phyloP scores from a whole-genome alignment of 1,140 invertebrate genomes.

The Aphaenogaster floridana region DNA sequence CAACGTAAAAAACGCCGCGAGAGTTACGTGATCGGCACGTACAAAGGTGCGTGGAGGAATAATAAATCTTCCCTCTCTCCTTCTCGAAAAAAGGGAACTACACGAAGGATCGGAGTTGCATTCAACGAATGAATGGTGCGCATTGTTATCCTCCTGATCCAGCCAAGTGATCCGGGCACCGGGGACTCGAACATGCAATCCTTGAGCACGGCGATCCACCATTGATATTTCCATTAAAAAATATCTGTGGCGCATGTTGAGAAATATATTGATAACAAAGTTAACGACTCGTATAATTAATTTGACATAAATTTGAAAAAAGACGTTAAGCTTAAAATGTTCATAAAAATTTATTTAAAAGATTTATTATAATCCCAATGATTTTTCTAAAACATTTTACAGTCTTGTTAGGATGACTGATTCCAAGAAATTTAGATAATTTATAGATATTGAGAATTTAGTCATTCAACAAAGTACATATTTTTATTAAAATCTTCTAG shows the following conservation, averaged over 20 bases:
- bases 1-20: constrained; percentile 32
- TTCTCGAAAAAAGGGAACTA: constrained; percentile 35
- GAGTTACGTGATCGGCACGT: constrained; percentile 57
- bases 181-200: constrained; percentile 62
- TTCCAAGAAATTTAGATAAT: background rate
- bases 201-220: background rate
- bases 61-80: constrained; percentile 51
- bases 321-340: background rate
- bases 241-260: background rate
- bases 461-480: background rate
- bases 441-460: background rate
- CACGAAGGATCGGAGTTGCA: constrained; percentile 50
- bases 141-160: constrained; percentile 71
- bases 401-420: background rate
- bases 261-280: background rate
- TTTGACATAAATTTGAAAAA: background rate
- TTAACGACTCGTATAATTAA: background rate
- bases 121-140: constrained; percentile 72
- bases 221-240: constrained; percentile 26
- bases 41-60: constrained; percentile 46
- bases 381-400: background rate
- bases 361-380: background rate
- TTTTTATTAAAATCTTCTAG: background rate
- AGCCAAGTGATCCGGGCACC: constrained; percentile 59
- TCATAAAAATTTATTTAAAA: background rate